Base-by-base conservation (phyloP, 2,113 vertebrate species). In the Jacana jacana region DNA sequence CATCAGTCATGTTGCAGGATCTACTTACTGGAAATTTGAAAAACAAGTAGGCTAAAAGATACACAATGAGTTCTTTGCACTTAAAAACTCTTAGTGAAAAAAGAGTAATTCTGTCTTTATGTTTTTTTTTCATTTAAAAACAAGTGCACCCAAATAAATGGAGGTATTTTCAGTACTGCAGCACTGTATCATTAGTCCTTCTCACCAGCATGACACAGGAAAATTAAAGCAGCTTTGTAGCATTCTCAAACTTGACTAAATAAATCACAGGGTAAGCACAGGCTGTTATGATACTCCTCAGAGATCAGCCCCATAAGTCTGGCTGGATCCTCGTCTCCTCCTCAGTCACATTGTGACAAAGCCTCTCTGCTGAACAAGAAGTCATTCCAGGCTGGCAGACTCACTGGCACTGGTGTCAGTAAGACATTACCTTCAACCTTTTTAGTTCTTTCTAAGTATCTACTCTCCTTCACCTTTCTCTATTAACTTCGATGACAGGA, bases 191-290 rank as follows among this genome's bases (percentile, higher is more conserved):
- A 93, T 86, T 94, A 88, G 48, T 78, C 64, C 54, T 73, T 80
- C 49, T 86, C 13, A 15, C 11, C 81, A 35, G 30, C 33, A 17
- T 8, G 69, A 58, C 63, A 86, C 23, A 52, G 33, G 52, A 78
- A 91, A 93, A 95, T 92, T 71, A 78, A 83, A 92, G 82, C 33
- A 81, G 82, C 65, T 84, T 86, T 69, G 42, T 64, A 71, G 48
- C 16, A 64, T 58, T 81, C 80, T 88, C 49, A 86, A 54, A 73
- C 51, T 58, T 71, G 83, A 89, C 86, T 89, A 79, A 65, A 64
- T 87, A 92, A 93, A 95, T 81, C 77, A 86, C n/a, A 64, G 77
- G 64, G n/a, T 81, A 83, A 83, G 55, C 51, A 79, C 13, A 58
- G 22, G 24, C 31, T 12, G 91, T 86, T 71, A 39, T 9, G 33